A percentile compares a stretch with the other conserved stretches of the same genome.
phyloP scores from a whole-genome alignment of 1,140 invertebrate species.

The Thalassaphorura encarpata region DNA sequence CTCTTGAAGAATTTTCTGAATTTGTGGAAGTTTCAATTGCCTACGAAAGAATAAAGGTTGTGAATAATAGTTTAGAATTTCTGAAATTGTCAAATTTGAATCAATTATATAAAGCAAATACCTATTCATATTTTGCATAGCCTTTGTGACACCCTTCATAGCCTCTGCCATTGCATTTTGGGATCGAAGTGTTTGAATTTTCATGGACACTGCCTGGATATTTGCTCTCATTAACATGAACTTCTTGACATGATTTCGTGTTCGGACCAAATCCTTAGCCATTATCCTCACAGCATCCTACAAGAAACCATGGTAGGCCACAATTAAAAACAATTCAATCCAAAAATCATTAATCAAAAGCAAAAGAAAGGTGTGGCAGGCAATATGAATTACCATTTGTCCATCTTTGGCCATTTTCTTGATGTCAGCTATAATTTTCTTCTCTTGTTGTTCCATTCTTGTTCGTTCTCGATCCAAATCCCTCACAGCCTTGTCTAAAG shows the following conservation, averaged over 20 bases:
- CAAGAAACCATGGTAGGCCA: constrained; percentile 7
- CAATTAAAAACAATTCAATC: neutral
- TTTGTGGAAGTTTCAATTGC: constrained; percentile 95
- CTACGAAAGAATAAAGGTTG: constrained; percentile 38
- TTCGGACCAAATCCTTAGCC: constrained; percentile 97
- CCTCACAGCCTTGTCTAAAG: constrained; percentile 96
- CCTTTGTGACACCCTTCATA: constrained; percentile 97
- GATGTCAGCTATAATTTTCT: constrained; percentile 96
- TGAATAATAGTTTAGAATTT: constrained; percentile 5
- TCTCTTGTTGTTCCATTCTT: constrained; percentile 98
- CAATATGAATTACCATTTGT: constrained; percentile 70
- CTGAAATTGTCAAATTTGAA: neutral
- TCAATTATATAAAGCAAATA: constrained; percentile 34
- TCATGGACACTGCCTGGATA: constrained; percentile 96
- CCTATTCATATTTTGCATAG: constrained; percentile 98
- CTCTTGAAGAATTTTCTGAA: constrained; percentile 97
- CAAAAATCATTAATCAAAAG: neutral
- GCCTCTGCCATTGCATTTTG: constrained; percentile 99
- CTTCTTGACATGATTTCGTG: constrained; percentile 90
- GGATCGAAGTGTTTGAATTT: constrained; percentile 95
- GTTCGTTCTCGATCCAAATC: constrained; percentile 88
- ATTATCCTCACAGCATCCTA: constrained; percentile 99
- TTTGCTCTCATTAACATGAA: constrained; percentile 99
- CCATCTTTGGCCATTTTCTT: constrained; percentile 99
- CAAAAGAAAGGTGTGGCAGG: neutral